Percentiles rank a stretch among this genome's conserved stretches.
These are phyloP conservation scores for Epistrophe eligans DNA, from an alignment of 2,888 invertebrate species.

Conservation along the genomic window DNA sequence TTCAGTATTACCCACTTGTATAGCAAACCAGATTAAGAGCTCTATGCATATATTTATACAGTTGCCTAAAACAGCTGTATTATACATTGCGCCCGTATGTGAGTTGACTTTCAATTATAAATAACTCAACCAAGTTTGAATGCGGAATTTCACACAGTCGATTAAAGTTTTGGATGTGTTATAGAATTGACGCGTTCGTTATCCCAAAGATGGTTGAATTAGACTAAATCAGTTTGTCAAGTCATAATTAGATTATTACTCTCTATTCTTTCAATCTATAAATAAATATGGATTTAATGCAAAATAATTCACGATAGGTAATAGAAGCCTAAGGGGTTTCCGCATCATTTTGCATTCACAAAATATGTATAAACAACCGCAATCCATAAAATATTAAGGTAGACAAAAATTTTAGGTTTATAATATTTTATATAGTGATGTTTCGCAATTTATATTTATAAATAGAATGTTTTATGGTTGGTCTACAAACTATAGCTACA, in stretches of 20 bases:
- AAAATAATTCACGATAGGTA: background rate
- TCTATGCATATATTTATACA: background rate
- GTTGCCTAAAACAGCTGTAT: background rate
- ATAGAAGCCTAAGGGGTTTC: background rate
- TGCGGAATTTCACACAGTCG: conserved; percentile 20
- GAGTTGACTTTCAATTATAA: conserved; percentile 43
- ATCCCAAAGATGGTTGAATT: conserved; percentile 28
- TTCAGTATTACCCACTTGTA: background rate
- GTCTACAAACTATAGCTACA: background rate
- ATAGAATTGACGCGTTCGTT: conserved; percentile 30
- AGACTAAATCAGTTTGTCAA: background rate
- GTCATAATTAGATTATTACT: conserved; percentile 27
- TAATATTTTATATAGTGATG: too few species aligned
- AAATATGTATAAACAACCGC: background rate
- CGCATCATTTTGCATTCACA: background rate
- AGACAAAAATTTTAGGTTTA: too few species aligned
- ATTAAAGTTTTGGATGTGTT: conserved; percentile 29
- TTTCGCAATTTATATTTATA: background rate
- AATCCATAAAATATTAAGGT: background rate
- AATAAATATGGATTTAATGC: background rate
- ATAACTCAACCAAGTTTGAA: conserved; percentile 5
- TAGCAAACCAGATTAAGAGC: conserved; percentile 16
- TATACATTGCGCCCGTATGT: conserved; percentile 1
- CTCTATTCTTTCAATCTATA: background rate
- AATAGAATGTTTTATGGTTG: background rate